These are phyloP conservation scores for Xylota segnis DNA, from an alignment of 2,888 invertebrate genomes.

Conservation along the genomic window DNA sequence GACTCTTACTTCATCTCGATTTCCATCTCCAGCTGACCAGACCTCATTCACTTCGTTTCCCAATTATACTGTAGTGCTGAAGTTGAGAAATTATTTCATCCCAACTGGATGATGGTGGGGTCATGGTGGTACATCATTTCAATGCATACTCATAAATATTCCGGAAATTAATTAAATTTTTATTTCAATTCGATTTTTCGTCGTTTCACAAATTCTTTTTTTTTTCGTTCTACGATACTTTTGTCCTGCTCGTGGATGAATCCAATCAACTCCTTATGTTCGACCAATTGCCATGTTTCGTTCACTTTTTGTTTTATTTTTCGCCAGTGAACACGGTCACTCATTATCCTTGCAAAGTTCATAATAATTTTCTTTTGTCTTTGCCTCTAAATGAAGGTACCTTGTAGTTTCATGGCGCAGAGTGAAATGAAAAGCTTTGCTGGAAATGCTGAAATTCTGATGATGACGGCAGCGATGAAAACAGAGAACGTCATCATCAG, in stretches of 20 bases:
- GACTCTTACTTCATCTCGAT: constrained; percentile 9
- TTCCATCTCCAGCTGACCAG: constrained; percentile 46
- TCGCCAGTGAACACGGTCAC: constrained; percentile 37
- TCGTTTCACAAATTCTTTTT: background rate
- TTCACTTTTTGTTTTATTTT: background rate
- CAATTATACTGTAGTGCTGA: constrained; percentile 55
- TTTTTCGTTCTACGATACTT: background rate
- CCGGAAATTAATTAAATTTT: constrained; percentile 66
- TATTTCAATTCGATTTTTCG: constrained; percentile 52
- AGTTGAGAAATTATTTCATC: constrained; percentile 61
- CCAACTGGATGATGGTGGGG: background rate
- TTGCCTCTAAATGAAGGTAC: constrained; percentile 29
- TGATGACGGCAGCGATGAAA: constrained; percentile 1
- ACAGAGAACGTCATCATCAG: constrained; percentile 28
- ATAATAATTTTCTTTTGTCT: constrained; percentile 40
- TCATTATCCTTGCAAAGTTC: constrained; percentile 47
- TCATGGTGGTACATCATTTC: constrained; percentile 16
- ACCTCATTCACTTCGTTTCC: constrained; percentile 41
- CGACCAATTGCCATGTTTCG: constrained; percentile 23
- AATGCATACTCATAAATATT: constrained; percentile 52
- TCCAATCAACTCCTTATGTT: constrained; percentile 37
- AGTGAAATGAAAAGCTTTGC: background rate
- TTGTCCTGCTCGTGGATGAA: constrained; percentile 12
- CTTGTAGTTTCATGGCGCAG: background rate
- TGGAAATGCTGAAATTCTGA: background rate